Evolutionary conservation across 1,140 invertebrate species (phyloP).

Genomic region (Vollenhovia emeryi): DNA sequence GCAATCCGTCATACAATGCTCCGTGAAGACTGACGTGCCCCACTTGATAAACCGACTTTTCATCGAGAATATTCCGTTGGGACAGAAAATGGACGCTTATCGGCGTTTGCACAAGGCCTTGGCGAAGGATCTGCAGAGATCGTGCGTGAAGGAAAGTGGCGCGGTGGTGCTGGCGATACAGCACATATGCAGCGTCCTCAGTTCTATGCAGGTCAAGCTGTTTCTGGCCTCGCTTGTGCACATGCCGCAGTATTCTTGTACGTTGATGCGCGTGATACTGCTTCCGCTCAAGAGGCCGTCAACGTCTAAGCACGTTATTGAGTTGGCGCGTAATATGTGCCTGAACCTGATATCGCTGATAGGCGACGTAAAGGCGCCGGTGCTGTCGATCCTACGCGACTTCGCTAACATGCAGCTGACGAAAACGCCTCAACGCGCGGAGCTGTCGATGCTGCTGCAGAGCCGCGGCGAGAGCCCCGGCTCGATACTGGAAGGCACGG

Average conservation of each 20-base stretch:
- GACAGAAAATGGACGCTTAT: slow-evolving; percentile 82
- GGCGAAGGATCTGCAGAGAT: slow-evolving; percentile 81
- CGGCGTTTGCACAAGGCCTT: slow-evolving; percentile 82
- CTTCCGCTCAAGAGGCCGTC: slow-evolving; percentile 80
- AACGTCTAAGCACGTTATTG: slow-evolving; percentile 77
- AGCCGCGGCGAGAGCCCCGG: slow-evolving; percentile 74
- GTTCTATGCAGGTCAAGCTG: slow-evolving; percentile 83
- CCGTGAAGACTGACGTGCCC: slow-evolving; percentile 82
- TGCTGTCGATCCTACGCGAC: slow-evolving; percentile 80
- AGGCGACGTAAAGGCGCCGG: slow-evolving; percentile 81
- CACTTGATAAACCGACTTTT: slow-evolving; percentile 83
- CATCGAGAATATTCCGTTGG: slow-evolving; percentile 80
- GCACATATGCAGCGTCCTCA: slow-evolving; percentile 82
- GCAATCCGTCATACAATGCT: slow-evolving; percentile 81
- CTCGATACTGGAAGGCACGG: slow-evolving; percentile 77
- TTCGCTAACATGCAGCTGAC: slow-evolving; percentile 79
- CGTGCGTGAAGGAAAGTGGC: slow-evolving; percentile 77
- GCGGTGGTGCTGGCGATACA: slow-evolving; percentile 82
- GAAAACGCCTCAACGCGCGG: slow-evolving; percentile 73
- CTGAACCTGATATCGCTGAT: slow-evolving; percentile 81
- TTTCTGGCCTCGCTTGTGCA: slow-evolving; percentile 81
- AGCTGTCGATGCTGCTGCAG: slow-evolving; percentile 72
- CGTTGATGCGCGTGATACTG: slow-evolving; percentile 82
- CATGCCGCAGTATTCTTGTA: slow-evolving; percentile 83
- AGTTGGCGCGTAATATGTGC: slow-evolving; percentile 81